phyloP scores from a whole-genome alignment of 2,113 vertebrate genomes.

The Boulengeromyrus knoepffleri region DNA sequence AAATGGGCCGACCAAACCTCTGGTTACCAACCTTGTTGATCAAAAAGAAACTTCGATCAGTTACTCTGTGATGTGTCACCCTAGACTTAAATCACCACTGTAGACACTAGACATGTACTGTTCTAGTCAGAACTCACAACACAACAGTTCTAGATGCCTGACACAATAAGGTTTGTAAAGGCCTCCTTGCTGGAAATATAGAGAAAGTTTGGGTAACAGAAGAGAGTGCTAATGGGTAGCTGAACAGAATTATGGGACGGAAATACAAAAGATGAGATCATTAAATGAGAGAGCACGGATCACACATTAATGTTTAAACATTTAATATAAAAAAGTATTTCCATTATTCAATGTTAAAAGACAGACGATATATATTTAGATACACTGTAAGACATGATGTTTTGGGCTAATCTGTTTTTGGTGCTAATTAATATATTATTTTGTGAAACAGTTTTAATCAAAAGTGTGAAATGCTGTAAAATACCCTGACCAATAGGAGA shows the following conservation, averaged over 20 bases:
- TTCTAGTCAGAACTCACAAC: not conserved
- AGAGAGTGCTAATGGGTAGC: not conserved
- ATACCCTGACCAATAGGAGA: not conserved
- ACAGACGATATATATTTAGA: not conserved
- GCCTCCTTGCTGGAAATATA: not conserved
- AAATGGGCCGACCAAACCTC: not conserved
- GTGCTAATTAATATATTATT: not conserved
- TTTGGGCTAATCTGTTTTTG: not conserved
- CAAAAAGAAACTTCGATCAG: not conserved
- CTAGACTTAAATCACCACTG: not conserved
- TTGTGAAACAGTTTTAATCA: not conserved
- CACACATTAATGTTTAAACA: not conserved
- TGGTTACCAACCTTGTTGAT: not conserved
- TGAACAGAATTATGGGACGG: not conserved
- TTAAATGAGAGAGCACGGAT: not conserved
- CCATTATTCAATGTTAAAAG: not conserved
- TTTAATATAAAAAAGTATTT: not conserved
- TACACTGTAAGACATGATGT: not conserved
- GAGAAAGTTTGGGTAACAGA: not conserved
- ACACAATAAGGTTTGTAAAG: not conserved
- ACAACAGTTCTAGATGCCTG: not conserved
- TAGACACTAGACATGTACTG: not conserved
- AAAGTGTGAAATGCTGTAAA: not conserved
- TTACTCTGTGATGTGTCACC: not conserved
- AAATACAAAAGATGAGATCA: not conserved